These are phyloP conservation scores for Cephus nigrinus DNA, from an alignment of 2,888 invertebrate species.

Conservation along the genomic window DNA sequence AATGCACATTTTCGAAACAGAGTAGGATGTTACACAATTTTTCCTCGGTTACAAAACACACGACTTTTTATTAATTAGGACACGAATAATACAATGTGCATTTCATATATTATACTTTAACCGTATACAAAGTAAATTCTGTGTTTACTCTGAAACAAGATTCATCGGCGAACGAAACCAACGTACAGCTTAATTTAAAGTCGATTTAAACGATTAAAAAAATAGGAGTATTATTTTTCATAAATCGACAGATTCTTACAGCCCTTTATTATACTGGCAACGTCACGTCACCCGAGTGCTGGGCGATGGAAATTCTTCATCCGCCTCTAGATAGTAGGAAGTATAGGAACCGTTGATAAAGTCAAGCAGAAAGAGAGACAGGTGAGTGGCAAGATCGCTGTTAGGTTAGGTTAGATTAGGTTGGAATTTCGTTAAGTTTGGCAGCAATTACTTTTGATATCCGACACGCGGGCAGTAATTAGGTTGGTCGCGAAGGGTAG, in stretches of 20 bases:
- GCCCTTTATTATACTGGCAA: background rate
- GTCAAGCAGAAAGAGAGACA: background rate
- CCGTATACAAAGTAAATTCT: background rate
- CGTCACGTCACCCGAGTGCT: background rate
- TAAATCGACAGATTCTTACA: background rate
- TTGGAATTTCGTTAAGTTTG: slow-evolving; percentile 62
- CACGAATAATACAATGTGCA: background rate
- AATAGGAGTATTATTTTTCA: background rate
- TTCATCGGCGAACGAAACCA: too few species aligned
- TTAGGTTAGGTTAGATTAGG: slow-evolving; percentile 2
- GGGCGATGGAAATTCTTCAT: background rate
- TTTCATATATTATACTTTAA: background rate
- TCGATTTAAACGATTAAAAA: background rate
- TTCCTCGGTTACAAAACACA: background rate
- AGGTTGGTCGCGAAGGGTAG: slow-evolving; percentile 44
- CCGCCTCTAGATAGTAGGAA: background rate
- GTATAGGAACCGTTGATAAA: background rate
- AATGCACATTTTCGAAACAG: background rate
- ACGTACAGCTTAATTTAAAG: too few species aligned
- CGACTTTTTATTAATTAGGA: background rate
- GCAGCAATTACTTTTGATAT: slow-evolving; percentile 65
- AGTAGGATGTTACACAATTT: background rate
- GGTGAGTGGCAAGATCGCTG: background rate
- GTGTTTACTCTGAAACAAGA: background rate
- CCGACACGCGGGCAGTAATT: slow-evolving; percentile 63